A percentile compares a stretch with the other conserved stretches of the same genome.
These are phyloP conservation scores for Drosophila setifemur DNA, from an alignment of 1,140 invertebrate species.

Conservation along the genomic window DNA sequence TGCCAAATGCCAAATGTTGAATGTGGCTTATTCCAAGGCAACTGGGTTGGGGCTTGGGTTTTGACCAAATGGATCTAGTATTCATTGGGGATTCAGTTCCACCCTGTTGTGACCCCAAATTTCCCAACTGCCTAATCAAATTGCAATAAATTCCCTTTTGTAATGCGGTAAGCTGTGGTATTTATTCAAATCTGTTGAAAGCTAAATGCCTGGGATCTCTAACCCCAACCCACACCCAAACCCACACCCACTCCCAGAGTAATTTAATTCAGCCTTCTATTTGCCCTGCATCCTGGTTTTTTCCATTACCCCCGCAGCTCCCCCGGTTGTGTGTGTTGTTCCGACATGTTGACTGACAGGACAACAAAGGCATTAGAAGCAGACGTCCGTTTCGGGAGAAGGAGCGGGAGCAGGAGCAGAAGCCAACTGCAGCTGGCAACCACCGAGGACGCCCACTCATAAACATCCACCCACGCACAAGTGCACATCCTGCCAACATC, in stretches of 20 bases:
- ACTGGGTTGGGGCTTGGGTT: too few species aligned
- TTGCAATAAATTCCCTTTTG: constrained; percentile 20
- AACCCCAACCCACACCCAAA: too few species aligned
- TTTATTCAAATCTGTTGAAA: constrained; percentile 17
- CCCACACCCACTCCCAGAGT: too few species aligned
- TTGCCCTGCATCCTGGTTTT: constrained; percentile 1
- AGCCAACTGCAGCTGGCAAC: background rate
- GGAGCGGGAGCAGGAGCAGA: background rate
- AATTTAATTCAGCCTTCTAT: constrained; percentile 23
- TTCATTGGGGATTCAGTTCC: background rate
- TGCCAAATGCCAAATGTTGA: background rate
- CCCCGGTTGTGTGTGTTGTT: constrained; percentile 9
- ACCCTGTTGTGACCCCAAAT: background rate
- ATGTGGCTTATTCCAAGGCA: too few species aligned
- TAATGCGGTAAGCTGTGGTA: constrained; percentile 11
- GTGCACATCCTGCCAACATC: too few species aligned
- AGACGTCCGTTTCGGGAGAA: too few species aligned
- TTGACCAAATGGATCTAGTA: too few species aligned
- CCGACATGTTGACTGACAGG: constrained; percentile 36
- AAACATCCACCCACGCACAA: background rate
- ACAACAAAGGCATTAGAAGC: constrained; percentile 1
- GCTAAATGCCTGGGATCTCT: constrained; percentile 44
- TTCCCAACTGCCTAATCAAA: constrained; percentile 16
- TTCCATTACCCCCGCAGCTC: constrained; percentile 12
- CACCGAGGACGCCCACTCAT: too few species aligned